Evolutionary conservation across 2,797 vertebrate species (phyloP).

Genomic region (Falco columbarius): DNA sequence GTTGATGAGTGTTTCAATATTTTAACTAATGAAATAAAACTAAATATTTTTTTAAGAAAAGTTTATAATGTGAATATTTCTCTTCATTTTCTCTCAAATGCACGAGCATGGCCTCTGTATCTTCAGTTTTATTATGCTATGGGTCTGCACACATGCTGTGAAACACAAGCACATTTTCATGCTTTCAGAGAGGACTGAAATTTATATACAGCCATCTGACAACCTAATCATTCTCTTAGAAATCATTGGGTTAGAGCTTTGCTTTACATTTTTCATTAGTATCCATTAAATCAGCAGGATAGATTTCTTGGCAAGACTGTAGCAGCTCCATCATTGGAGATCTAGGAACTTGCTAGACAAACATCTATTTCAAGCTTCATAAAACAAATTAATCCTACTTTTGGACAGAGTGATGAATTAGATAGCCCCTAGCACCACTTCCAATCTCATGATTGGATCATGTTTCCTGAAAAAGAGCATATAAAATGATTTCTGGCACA

Average conservation of each 20-base stretch:
- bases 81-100: neutral
- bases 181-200: neutral
- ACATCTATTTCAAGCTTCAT: conserved; percentile 12
- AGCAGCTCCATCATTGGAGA: neutral
- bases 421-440: neutral
- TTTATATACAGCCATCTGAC: neutral
- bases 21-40: neutral
- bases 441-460: conserved; percentile 2
- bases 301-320: neutral
- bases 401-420: conserved; percentile 11
- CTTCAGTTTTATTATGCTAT: neutral
- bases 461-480: conserved; percentile 5
- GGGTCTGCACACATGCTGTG: neutral
- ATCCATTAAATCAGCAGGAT: neutral
- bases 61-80: neutral
- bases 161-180: neutral
- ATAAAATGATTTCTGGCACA: conserved; percentile 20
- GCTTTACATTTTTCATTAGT: neutral
- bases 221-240: neutral
- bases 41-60: neutral
- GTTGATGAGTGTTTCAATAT: neutral
- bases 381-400: conserved; percentile 23
- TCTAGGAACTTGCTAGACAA: conserved; percentile 1
- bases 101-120: neutral
- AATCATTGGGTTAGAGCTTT: neutral